Conservation (phyloP, 1,140 invertebrate species). For the Ridgeia piscesae region DNA sequence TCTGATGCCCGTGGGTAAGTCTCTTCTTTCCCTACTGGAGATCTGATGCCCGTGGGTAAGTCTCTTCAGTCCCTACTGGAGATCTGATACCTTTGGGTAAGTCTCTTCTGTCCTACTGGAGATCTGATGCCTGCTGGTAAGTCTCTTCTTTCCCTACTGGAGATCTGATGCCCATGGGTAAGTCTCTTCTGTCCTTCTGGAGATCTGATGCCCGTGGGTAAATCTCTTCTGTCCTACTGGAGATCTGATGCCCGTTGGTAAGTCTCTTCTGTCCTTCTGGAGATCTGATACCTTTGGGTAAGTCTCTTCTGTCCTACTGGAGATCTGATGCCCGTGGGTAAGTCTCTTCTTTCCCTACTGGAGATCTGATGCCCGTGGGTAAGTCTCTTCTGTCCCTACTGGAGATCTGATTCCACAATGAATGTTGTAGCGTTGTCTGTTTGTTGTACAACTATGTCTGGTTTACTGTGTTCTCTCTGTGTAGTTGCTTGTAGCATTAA, state of each 20-base stretch:
- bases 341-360: constrained; percentile 93
- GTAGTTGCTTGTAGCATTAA: no score
- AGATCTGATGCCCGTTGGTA: no score
- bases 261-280: constrained; percentile 93
- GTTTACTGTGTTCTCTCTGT: no score
- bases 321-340: no score
- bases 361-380: constrained; percentile 85
- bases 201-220: constrained; percentile 82
- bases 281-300: constrained; percentile 82
- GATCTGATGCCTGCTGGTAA: constrained; percentile 81
- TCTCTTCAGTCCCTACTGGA: neutral
- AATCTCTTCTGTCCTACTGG: constrained; percentile 23
- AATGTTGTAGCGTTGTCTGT: no score
- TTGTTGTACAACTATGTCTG: no score
- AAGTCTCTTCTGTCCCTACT: constrained; percentile 23
- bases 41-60: constrained; percentile 79
- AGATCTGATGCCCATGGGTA: no score
- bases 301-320: constrained; percentile 23
- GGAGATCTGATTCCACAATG: no score
- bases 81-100: no score
- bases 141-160: constrained; percentile 20
- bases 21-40: constrained; percentile 94
- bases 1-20: no score
- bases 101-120: constrained; percentile 95
- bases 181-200: constrained; percentile 93